phyloP scores from a whole-genome alignment of 2,888 invertebrate genomes.

The Disparrhopalites patrizii region DNA sequence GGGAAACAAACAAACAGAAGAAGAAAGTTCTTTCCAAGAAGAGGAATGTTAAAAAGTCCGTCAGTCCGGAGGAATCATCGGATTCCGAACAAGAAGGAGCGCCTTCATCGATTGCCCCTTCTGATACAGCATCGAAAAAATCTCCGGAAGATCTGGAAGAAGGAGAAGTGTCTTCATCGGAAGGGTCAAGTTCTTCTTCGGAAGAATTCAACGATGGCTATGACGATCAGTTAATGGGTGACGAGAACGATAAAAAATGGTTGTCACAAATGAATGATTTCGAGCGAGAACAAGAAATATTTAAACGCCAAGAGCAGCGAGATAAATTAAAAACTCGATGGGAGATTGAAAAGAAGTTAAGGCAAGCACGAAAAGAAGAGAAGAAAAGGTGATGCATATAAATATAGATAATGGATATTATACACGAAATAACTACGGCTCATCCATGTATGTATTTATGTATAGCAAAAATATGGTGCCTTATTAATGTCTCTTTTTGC shows the following conservation, averaged over 20 bases:
- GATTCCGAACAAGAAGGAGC: conserved; percentile 53
- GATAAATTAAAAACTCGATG: conserved; percentile 90
- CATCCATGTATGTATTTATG: too few species aligned
- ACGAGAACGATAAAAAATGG: conserved; percentile 86
- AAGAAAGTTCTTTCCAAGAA: conserved; percentile 41
- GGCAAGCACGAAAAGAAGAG: conserved; percentile 75
- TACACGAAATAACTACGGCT: too few species aligned
- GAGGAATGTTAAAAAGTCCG: conserved; percentile 50
- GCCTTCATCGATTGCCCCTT: conserved; percentile 34
- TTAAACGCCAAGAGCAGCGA: conserved; percentile 89
- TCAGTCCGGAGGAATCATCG: conserved; percentile 51
- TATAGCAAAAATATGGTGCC: too few species aligned
- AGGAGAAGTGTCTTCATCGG: conserved; percentile 73
- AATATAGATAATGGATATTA: too few species aligned
- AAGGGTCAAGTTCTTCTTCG: conserved; percentile 52
- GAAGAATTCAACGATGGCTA: conserved; percentile 95
- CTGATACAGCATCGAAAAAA: conserved; percentile 14
- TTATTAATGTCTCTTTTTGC: too few species aligned
- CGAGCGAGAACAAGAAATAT: conserved; percentile 95
- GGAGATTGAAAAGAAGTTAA: conserved; percentile 91
- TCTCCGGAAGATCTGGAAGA: conserved; percentile 72
- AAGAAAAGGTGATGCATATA: conserved; percentile 48
- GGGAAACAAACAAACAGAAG: conserved; percentile 53
- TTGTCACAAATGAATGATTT: conserved; percentile 92
- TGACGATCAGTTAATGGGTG: conserved; percentile 95